Conservation (phyloP, 2,113 vertebrate genomes). For the Mesoclemmys tuberculata region DNA sequence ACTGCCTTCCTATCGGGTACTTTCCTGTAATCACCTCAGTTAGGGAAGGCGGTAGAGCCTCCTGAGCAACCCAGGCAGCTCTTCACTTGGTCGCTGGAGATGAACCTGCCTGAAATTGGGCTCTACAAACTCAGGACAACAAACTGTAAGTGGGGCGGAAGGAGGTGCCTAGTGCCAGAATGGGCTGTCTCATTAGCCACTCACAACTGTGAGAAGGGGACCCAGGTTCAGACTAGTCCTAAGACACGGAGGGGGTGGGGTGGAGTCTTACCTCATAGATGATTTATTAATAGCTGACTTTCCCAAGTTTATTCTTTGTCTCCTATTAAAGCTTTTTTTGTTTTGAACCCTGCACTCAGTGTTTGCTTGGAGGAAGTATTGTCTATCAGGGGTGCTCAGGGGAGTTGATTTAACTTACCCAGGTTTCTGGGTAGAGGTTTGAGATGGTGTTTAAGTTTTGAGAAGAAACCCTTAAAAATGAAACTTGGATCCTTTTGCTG, state of each 20-base stretch:
- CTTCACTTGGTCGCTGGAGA: background rate
- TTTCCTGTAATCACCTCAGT: background rate
- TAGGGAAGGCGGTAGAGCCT: background rate
- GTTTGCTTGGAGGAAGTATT: background rate
- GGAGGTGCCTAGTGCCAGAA: background rate
- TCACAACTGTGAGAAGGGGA: background rate
- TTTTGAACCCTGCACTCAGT: background rate
- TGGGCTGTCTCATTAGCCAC: background rate
- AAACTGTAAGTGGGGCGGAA: background rate
- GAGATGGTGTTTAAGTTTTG: background rate
- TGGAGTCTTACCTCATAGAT: background rate
- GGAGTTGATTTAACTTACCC: background rate
- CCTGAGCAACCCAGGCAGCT: background rate
- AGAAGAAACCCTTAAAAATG: background rate
- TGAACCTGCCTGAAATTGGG: background rate
- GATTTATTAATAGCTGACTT: background rate
- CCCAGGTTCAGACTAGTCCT: background rate
- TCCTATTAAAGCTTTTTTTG: background rate
- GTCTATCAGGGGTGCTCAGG: background rate
- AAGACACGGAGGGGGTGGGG: background rate
- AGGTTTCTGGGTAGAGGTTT: background rate
- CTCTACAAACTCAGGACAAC: background rate
- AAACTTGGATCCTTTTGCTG: background rate
- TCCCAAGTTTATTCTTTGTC: background rate
- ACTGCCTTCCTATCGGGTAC: background rate